These are phyloP conservation scores for Drosophila lacertosa DNA, from an alignment of 1,140 invertebrate species.

Conservation along the genomic window DNA sequence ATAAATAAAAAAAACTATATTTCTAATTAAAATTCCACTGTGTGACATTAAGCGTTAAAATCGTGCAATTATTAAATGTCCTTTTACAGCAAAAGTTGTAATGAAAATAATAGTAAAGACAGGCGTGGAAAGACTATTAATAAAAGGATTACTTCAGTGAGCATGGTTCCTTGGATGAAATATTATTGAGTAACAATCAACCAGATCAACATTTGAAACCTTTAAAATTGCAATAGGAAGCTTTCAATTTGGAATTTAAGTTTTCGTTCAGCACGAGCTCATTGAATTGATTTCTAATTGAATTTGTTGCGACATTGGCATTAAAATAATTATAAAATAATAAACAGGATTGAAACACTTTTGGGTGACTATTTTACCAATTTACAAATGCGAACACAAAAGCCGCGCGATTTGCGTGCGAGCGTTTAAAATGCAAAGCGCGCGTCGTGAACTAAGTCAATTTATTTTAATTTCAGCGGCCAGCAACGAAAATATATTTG, in stretches of 20 bases:
- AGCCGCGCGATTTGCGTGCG: slow-evolving; percentile 61
- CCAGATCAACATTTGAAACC: too few relatives aligned
- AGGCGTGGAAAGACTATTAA: too few relatives aligned
- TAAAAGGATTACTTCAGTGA: too few relatives aligned
- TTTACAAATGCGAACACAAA: slow-evolving; percentile 74
- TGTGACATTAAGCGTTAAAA: slow-evolving; percentile 8
- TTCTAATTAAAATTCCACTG: slow-evolving; percentile 74
- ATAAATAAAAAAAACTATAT: slow-evolving; percentile 11
- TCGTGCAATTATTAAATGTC: background rate
- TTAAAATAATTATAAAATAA: slow-evolving; percentile 78
- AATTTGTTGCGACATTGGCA: slow-evolving; percentile 46
- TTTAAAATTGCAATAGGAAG: background rate
- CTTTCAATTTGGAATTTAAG: background rate
- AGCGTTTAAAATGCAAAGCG: slow-evolving; percentile 64
- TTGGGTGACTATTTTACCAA: slow-evolving; percentile 65
- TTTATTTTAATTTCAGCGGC: slow-evolving; percentile 70
- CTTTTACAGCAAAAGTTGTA: background rate
- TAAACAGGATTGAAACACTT: slow-evolving; percentile 75
- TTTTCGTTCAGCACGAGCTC: background rate
- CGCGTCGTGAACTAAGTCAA: slow-evolving; percentile 56
- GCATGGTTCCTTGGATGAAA: too few relatives aligned
- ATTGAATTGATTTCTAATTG: slow-evolving; percentile 58
- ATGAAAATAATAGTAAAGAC: background rate
- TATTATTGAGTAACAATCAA: too few relatives aligned
- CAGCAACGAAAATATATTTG: slow-evolving; percentile 12